Evolutionary conservation across 1,140 invertebrate species (phyloP).

Genomic region (Rhysida immarginata): DNA sequence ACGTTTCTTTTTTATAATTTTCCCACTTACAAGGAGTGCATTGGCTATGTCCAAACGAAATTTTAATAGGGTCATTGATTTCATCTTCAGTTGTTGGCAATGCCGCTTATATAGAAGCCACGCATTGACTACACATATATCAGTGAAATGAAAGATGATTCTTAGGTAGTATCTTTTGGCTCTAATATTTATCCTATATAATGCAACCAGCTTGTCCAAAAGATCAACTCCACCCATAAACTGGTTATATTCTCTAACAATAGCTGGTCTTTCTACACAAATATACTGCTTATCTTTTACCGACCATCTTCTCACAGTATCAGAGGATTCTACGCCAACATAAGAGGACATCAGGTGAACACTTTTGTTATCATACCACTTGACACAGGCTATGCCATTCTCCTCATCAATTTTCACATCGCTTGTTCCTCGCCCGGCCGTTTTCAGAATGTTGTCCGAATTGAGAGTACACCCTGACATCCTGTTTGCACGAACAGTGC

Average conservation of each 20-base stretch:
- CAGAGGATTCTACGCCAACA: background rate
- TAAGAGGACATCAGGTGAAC: background rate
- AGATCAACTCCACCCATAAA: slow-evolving; percentile 22
- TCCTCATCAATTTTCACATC: background rate
- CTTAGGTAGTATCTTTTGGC: slow-evolving; percentile 18
- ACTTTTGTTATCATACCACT: background rate
- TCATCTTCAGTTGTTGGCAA: background rate
- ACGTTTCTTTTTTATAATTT: background rate
- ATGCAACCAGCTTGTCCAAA: slow-evolving; percentile 16
- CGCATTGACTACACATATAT: slow-evolving; percentile 5
- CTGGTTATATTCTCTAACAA: slow-evolving; percentile 18
- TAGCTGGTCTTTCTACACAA: slow-evolving; percentile 5
- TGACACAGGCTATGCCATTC: background rate
- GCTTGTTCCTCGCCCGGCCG: slow-evolving; percentile 8
- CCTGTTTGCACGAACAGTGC: slow-evolving; percentile 27
- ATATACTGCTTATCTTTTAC: background rate
- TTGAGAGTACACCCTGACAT: slow-evolving; percentile 22
- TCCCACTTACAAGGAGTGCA: background rate
- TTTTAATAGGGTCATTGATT: background rate
- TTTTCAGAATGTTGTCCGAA: slow-evolving; percentile 19
- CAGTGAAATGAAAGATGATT: slow-evolving; percentile 16
- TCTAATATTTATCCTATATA: slow-evolving; percentile 15
- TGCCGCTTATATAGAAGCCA: background rate
- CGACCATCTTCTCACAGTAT: background rate
- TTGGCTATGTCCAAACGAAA: background rate